A percentile compares a stretch with the other conserved stretches of the same genome.
phyloP scores from a whole-genome alignment of 2,113 vertebrate genomes.

The Actenoides hombroni region DNA sequence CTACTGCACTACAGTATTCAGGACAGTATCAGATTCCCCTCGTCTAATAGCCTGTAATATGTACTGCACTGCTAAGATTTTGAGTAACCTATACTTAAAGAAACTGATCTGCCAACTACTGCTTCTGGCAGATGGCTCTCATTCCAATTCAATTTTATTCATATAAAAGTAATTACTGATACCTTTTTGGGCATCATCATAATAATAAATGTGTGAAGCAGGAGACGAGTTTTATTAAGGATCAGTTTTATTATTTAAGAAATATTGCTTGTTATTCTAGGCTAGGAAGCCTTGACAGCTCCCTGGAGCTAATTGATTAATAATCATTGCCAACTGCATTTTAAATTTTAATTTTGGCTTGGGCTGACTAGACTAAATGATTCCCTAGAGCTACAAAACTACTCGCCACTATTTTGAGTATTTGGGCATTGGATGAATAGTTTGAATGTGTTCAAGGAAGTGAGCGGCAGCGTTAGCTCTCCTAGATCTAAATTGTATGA shows the following conservation, averaged over 20 bases:
- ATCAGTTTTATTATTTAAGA: constrained; percentile 47
- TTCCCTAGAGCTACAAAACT: constrained; percentile 21
- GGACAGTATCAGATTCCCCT: neutral
- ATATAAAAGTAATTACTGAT: constrained; percentile 21
- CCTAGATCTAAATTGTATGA: neutral
- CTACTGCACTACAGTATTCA: neutral
- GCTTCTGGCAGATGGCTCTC: constrained; percentile 10
- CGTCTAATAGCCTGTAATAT: neutral
- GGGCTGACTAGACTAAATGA: neutral
- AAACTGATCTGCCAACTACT: neutral
- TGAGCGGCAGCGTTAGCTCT: neutral
- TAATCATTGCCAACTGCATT: constrained; percentile 41
- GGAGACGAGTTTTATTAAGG: constrained; percentile 30
- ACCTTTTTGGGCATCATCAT: neutral
- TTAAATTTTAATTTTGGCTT: constrained; percentile 55
- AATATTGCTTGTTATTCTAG: constrained; percentile 49
- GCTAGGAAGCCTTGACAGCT: constrained; percentile 20
- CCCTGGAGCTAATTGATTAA: constrained; percentile 64
- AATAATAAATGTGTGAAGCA: constrained; percentile 23
- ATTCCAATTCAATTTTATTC: constrained; percentile 12
- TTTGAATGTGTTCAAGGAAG: constrained; percentile 3
- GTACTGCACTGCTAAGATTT: neutral
- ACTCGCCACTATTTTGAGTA: neutral
- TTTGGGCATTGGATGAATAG: constrained; percentile 20
- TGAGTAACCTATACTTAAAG: neutral